These are phyloP conservation scores for Trigoniulus corallinus DNA, from an alignment of 1,140 invertebrate species.

Conservation along the genomic window DNA sequence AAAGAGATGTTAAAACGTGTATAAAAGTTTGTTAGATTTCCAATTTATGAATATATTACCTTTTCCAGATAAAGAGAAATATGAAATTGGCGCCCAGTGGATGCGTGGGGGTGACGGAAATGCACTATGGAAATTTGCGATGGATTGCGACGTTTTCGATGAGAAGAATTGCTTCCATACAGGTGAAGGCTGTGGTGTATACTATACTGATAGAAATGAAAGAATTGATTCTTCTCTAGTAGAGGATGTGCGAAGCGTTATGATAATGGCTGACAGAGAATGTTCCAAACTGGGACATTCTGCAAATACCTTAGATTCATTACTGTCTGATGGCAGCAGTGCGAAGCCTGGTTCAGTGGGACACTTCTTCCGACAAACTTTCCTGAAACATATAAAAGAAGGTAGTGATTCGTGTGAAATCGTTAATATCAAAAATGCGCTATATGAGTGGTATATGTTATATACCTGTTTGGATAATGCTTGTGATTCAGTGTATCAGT, in stretches of 20 bases:
- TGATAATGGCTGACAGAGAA: neutral
- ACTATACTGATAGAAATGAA: neutral
- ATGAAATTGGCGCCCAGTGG: neutral
- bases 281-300: neutral
- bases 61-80: neutral
- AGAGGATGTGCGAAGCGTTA: neutral
- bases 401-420: neutral
- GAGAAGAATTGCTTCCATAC: neutral
- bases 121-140: neutral
- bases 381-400: neutral
- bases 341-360: neutral
- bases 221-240: neutral
- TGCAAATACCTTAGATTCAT: neutral
- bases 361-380: neutral
- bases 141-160: neutral
- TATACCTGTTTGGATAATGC: constrained; percentile 23
- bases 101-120: neutral
- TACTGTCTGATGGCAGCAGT: no score
- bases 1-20: no score
- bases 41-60: no score
- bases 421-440: neutral
- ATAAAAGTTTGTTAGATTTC: no score
- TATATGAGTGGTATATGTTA: constrained; percentile 13
- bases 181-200: neutral
- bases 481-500: constrained; percentile 19